Evolutionary conservation across 1,140 invertebrate genomes (phyloP).

Genomic region (Scaptomyza pallida): DNA sequence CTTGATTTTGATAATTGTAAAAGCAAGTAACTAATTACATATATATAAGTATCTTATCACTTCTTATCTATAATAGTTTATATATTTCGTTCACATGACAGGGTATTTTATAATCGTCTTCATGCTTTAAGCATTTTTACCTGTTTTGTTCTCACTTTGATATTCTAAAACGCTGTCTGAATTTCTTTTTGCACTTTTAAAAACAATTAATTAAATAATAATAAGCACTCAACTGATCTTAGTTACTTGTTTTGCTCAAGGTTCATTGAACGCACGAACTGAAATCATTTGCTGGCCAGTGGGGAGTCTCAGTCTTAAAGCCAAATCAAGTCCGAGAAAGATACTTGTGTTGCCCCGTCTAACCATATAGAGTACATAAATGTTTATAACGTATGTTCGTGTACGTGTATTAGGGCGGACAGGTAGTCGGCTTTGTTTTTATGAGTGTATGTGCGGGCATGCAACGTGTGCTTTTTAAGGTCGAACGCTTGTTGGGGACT

Average conservation of each 20-base stretch:
- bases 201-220: slow-evolving; percentile 61
- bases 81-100: no score
- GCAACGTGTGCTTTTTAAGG: slow-evolving; percentile 31
- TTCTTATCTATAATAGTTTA: no score
- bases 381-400: slow-evolving; percentile 13
- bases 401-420: slow-evolving; percentile 54
- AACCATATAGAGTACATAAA: slow-evolving; percentile 46
- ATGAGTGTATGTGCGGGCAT: slow-evolving; percentile 11
- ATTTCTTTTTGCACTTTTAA: slow-evolving; percentile 34
- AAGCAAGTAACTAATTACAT: no score
- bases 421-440: slow-evolving; percentile 49
- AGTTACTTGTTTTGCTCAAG: slow-evolving; percentile 29
- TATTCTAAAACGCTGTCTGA: slow-evolving; percentile 17
- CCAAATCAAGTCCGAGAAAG: slow-evolving; percentile 13
- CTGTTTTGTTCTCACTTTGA: not conserved
- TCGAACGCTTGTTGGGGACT: slow-evolving; percentile 23
- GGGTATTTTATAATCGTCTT: no score
- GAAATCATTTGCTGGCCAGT: slow-evolving; percentile 27
- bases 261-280: slow-evolving; percentile 69
- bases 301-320: slow-evolving; percentile 19
- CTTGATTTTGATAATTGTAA: no score
- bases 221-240: slow-evolving; percentile 41
- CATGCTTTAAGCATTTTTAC: no score
- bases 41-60: no score
- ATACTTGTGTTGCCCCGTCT: slow-evolving; percentile 25